Evolutionary conservation across 2,888 invertebrate species (phyloP), one percentile per base, ranked within the genome.

Genomic region (Hetaerina titia): DNA sequence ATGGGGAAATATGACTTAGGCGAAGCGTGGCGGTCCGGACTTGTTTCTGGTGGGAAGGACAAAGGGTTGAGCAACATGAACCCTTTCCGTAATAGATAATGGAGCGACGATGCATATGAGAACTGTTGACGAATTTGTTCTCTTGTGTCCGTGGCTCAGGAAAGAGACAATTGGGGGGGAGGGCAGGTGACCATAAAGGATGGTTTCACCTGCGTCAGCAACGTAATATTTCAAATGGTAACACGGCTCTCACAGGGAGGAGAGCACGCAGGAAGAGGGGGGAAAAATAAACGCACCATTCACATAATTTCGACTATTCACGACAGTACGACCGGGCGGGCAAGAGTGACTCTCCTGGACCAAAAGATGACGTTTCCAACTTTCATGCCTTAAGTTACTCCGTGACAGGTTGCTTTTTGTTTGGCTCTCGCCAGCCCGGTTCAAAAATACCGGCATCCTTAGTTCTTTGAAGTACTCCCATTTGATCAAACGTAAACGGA

Each of bases 51-150:
- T 45, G 4, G 60, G 60, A 69, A 8, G 69, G n/a, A n/a, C 69
- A 22, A n/a, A 69, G 11, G 69, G 69, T 7, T 69, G 69, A n/a
- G 22, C 45, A 45, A 45, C 45, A 45, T 31, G 31, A 81, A 81
- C 31, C 25, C 81, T 22, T 2, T 8, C 31, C 25, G 31, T 22
- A 31, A 25, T 81, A 81, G 25, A 81, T 81, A 81, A 81, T 81
- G 81, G 81, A 81, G 31, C 31, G 13, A 31, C 81, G 81, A 81
- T 31, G 81, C 81, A 81, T 81, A n/a, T 31, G 81, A 81, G 81
- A 31, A 7, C 31, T 31, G 25, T 31, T 81, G 81, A 81, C 81
- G 81, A 31, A 81, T 31, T 81, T 31, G 31, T 25, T 9, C 81
- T 31, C 81, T 8, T 45, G 45, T 45, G 45, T 45, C 31, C 0